Evolutionary conservation across 2,888 invertebrate species (phyloP).

Genomic region (Euclidia mi): DNA sequence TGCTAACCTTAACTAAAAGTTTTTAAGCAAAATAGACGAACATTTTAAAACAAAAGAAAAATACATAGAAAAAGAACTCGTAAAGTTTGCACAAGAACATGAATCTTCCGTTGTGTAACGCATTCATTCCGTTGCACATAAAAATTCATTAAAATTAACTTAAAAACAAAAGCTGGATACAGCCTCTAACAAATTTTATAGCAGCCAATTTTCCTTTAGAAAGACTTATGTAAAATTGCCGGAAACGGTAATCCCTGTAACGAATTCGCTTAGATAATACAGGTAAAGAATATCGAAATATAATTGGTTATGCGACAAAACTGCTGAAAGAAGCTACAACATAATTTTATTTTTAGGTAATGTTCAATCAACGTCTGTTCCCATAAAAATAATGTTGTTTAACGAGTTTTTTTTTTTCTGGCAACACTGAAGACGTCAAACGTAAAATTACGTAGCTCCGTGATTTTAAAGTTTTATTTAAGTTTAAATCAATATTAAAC

Average conservation of each 20-base stretch:
- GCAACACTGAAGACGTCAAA: no score
- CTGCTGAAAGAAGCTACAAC: conserved; percentile 34
- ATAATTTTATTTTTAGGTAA: no score
- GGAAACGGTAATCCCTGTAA: conserved; percentile 34
- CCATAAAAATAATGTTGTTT: no score
- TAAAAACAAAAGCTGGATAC: conserved; percentile 23
- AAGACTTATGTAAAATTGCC: conserved; percentile 52
- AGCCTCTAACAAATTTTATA: conserved; percentile 42
- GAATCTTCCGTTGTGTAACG: no score
- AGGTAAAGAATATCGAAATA: conserved; percentile 43
- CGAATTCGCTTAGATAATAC: conserved; percentile 47
- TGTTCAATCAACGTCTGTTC: no score
- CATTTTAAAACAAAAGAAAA: conserved; percentile 6
- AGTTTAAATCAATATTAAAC: no score
- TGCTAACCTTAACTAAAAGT: no score
- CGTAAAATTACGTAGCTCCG: no score
- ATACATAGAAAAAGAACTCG: conserved; percentile 11
- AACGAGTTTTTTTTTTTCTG: no score
- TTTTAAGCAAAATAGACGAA: no score
- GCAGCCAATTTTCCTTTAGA: conserved; percentile 52
- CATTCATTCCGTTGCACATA: conserved; percentile 34
- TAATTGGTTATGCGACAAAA: conserved; percentile 45
- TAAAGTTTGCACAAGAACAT: conserved; percentile 25
- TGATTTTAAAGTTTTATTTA: no score
- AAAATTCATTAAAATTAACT: conserved; percentile 50